A percentile compares a stretch with the other conserved stretches of the same genome.
Evolutionary conservation across 2,888 invertebrate genomes (phyloP).

Genomic region (Blomia tropicalis): DNA sequence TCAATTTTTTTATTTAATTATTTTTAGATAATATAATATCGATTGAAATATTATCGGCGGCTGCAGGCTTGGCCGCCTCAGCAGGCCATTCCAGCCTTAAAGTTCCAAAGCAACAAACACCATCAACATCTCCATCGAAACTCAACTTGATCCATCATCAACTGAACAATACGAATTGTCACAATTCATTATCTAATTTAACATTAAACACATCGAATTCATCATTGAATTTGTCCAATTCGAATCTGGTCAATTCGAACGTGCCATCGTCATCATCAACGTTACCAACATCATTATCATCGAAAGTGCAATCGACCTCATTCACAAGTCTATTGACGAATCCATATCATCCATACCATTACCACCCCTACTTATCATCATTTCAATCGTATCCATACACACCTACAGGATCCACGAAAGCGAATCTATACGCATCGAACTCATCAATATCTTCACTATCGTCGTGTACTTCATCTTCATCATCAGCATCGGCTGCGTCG

Average conservation of each 20-base stretch:
- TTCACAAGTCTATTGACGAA: background rate
- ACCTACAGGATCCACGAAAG: background rate
- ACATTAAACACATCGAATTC: background rate
- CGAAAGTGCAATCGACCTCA: background rate
- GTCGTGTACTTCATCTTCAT: background rate
- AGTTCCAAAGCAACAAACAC: background rate
- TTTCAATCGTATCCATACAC: background rate
- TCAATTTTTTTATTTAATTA: background rate
- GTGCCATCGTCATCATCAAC: background rate
- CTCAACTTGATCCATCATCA: background rate
- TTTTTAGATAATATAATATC: background rate
- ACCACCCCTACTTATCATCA: background rate
- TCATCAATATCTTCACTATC: background rate
- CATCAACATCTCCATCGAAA: background rate
- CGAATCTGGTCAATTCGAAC: background rate
- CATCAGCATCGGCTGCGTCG: background rate
- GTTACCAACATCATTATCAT: background rate
- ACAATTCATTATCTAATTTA: background rate
- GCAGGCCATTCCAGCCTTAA: background rate
- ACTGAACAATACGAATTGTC: background rate
- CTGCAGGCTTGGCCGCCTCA: constrained; percentile 1
- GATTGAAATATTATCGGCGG: background rate
- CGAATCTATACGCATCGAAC: background rate
- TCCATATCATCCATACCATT: background rate
- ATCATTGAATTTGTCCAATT: background rate